phyloP scores from a whole-genome alignment of 2,888 invertebrate genomes.

The Xanthorhoe spadicearia region DNA sequence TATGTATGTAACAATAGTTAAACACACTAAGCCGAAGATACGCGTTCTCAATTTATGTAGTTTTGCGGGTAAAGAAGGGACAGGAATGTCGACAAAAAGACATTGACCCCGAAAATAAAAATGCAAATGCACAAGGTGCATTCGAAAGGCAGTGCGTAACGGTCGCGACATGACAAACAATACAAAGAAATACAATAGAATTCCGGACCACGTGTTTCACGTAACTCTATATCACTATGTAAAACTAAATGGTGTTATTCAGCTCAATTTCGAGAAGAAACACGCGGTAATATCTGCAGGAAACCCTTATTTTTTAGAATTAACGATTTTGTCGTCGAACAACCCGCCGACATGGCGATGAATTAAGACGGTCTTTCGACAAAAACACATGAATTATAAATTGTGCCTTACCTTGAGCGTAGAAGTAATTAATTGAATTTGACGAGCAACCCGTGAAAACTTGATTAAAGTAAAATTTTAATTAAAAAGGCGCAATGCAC shows the following conservation, averaged over 20 bases:
- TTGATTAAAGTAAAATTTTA: neutral
- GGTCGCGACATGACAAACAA: neutral
- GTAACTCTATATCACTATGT: neutral
- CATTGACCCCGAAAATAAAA: neutral
- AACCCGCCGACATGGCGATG: neutral
- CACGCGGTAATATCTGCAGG: neutral
- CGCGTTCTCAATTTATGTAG: too few relatives aligned
- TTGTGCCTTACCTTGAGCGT: conserved; percentile 9
- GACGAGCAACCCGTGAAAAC: neutral
- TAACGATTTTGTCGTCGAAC: conserved; percentile 1
- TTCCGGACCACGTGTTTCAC: neutral
- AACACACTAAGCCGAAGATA: too few relatives aligned
- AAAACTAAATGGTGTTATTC: neutral
- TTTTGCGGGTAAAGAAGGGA: neutral
- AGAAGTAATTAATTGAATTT: neutral
- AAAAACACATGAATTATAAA: neutral
- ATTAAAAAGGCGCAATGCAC: conserved; percentile 18
- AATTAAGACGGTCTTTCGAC: neutral
- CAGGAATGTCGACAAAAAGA: neutral
- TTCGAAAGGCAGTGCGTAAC: conserved; percentile 2
- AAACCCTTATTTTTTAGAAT: neutral
- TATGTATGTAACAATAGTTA: too few relatives aligned
- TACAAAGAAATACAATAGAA: neutral
- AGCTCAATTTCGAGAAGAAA: neutral
- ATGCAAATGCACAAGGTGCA: neutral